Evolutionary conservation across 2,888 invertebrate genomes (phyloP).

Genomic region (Halocaridina rubra): DNA sequence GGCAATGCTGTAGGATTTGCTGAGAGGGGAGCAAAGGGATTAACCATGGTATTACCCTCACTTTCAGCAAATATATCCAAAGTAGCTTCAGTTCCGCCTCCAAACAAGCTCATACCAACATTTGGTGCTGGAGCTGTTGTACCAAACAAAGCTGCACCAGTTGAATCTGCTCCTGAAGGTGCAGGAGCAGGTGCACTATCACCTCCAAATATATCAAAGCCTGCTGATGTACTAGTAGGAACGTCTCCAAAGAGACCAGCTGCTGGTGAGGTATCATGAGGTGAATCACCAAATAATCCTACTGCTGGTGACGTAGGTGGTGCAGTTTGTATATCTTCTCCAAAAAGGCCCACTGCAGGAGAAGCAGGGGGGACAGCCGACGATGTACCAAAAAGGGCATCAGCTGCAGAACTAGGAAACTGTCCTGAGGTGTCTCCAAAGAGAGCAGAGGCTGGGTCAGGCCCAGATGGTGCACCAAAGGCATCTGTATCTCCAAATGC

Average conservation of each 20-base stretch:
- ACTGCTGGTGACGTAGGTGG: slow-evolving; percentile 41
- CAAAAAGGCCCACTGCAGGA: slow-evolving; percentile 35
- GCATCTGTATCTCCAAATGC: slow-evolving; percentile 27
- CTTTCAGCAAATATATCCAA: slow-evolving; percentile 63
- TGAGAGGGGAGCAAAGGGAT: slow-evolving; percentile 64
- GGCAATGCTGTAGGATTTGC: slow-evolving; percentile 42
- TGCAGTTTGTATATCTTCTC: slow-evolving; percentile 22
- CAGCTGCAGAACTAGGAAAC: slow-evolving; percentile 18
- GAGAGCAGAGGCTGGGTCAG: slow-evolving; percentile 27
- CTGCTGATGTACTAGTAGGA: slow-evolving; percentile 32
- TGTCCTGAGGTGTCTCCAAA: slow-evolving; percentile 29
- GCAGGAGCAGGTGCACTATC: slow-evolving; percentile 52
- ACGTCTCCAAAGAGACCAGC: slow-evolving; percentile 64
- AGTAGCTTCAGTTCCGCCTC: slow-evolving; percentile 54
- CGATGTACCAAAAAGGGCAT: slow-evolving; percentile 38
- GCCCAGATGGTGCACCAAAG: slow-evolving; percentile 1
- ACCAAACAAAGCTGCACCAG: slow-evolving; percentile 61
- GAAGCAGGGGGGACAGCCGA: slow-evolving; percentile 29
- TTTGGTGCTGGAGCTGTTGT: slow-evolving; percentile 60
- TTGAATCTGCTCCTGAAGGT: slow-evolving; percentile 62
- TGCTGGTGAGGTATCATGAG: slow-evolving; percentile 55
- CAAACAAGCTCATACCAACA: slow-evolving; percentile 62
- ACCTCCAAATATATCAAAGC: slow-evolving; percentile 56
- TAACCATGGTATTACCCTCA: slow-evolving; percentile 64
- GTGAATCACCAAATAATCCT: slow-evolving; percentile 35